phyloP scores from a whole-genome alignment of 2,888 invertebrate genomes.

The Cataglyphis albicans region DNA sequence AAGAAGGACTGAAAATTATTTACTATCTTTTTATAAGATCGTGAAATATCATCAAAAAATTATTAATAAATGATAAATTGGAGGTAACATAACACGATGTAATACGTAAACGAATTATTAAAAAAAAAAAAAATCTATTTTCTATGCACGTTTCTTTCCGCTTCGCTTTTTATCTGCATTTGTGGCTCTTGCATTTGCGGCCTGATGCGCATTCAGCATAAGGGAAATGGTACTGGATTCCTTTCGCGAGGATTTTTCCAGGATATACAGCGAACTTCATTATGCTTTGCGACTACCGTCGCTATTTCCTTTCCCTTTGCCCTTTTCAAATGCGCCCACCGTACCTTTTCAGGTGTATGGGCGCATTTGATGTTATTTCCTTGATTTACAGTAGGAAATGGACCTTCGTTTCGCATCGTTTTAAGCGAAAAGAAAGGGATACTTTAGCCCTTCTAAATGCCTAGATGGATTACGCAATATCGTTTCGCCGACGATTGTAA shows the following conservation, averaged over 20 bases:
- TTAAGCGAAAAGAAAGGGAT: neutral
- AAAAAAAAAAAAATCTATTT: neutral
- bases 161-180: slow-evolving; percentile 3
- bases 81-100: neutral
- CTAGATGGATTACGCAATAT: slow-evolving; percentile 5
- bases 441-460: neutral
- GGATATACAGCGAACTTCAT: slow-evolving; percentile 69
- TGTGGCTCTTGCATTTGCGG: slow-evolving; percentile 21
- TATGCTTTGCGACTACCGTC: slow-evolving; percentile 55
- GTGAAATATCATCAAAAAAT: neutral
- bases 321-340: neutral
- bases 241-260: slow-evolving; percentile 58
- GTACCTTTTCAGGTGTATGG: neutral
- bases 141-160: neutral
- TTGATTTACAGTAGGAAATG: slow-evolving; percentile 33
- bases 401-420: neutral
- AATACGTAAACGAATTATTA: neutral
- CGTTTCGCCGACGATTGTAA: slow-evolving; percentile 10
- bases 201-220: slow-evolving; percentile 58
- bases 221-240: slow-evolving; percentile 72
- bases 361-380: slow-evolving; percentile 35
- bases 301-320: neutral
- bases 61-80: neutral
- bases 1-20: neutral
- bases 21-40: neutral